Base-by-base conservation (phyloP, 2,888 invertebrate genomes). In the Xanthorhoe spadicearia region DNA sequence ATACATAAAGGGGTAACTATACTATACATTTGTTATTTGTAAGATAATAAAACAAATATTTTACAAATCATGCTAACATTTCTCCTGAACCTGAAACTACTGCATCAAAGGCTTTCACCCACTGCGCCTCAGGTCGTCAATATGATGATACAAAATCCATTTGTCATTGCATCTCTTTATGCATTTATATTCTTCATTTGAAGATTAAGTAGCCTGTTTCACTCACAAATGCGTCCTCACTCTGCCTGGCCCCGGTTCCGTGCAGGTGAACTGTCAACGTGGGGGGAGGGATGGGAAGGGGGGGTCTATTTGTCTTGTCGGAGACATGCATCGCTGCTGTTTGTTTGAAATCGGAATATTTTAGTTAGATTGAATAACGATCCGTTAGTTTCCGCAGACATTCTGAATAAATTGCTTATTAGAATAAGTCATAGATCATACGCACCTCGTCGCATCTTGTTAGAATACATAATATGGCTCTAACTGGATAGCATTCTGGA, bases 321-420 rank as follows among this genome's bases (percentile, higher is more conserved):
- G 86, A 80, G 89, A 89, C 88, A 85, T 87, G 87, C 87, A 88
- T 89, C 85, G 85, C 81, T 80, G 83, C 83, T 86, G 87, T 88
- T 87, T 88, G 84, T 88, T 87, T 87, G 87, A 79, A 80, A 80
- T 81, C 74, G 77, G 79, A 80, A 79, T 74, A 67, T 63, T 64
- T 60, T 58, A 64, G 43, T 64, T 61, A 57, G 67, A 67, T 67
- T 57, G 68, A 68, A 58, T 51, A 57, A 58, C 61, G 57, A 58
- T 68, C 57, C 23, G 19, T 5, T 48, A 48, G 53, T 54, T 17
- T 54, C 48, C 35, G 48, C 17, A 17, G 5, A 13, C 13, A 13
- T 43, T 4, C 9, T 38, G 2, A 10, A 35, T 35, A 8, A 8
- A 38, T 38, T 10, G 35, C 10, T 8, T 38, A 8, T 38, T 2